Base-by-base conservation (phyloP, 1,140 invertebrate species). In the Leptinotarsa texana region DNA sequence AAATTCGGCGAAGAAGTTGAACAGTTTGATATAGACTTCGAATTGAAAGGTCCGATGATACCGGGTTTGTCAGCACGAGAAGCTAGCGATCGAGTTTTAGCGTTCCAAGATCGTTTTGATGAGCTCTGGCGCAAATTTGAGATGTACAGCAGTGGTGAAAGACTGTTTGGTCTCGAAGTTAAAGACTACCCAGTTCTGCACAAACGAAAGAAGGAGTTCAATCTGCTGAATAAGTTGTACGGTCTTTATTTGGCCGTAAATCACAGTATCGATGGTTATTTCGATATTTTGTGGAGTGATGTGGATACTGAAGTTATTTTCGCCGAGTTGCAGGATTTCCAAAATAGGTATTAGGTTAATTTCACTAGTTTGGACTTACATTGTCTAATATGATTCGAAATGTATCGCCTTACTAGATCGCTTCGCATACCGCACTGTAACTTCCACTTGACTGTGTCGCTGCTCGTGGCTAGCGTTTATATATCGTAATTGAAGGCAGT, bases 231-330 rank as follows among this genome's bases (percentile, higher is more conserved):
- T 85, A 95, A 95, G 83, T 85, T 97, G 71, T 97, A 91, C 74
- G 88, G 88, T 27, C 86, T 97, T 22, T 97, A 96, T 86, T 83
- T 92, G 24, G 86, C 91, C 81, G 95, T 97, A 3, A 92, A 95
- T 85, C 91, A 92, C 75, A 91, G 92, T 6, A 93, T 97, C 15
- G 92, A 95, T 80, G 92, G 93, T 1, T 96, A 96, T 82, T 95
- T 90, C 81, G 93, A 95, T 81, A 92, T 95, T 68, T 88, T 91
- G 1, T 97, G 95, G 95, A 84, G 87, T 6, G 93, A 95, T 73
- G 91, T 97, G 74, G 92, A 96, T 83, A 94, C 94, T 77, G 94
- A 95, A 79, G 88, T 89, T 69, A 96, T 97, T 70, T 92, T 92
- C 69, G 85, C 88, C 8, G 94, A 96, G 84, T 85, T 97, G 13